These are phyloP conservation scores for Noctua pronuba DNA, from an alignment of 2,888 invertebrate genomes.

Conservation along the genomic window DNA sequence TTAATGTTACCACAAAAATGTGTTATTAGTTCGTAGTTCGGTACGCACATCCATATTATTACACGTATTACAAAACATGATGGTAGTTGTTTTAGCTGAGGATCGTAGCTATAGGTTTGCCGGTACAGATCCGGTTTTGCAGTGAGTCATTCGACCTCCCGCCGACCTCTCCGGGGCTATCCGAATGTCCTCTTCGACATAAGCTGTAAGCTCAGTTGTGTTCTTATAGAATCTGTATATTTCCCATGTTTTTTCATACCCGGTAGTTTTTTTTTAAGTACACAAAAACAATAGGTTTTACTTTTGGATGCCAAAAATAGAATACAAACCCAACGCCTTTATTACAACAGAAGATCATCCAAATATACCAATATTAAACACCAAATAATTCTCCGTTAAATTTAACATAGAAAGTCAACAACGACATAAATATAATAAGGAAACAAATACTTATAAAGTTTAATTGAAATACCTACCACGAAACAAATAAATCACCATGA, in stretches of 20 bases:
- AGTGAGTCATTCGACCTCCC: slow-evolving; percentile 86
- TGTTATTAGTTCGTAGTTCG: slow-evolving; percentile 22
- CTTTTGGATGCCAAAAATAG: neutral
- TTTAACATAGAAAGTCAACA: neutral
- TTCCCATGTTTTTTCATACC: slow-evolving; percentile 38
- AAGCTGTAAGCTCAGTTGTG: slow-evolving; percentile 53
- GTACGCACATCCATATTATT: slow-evolving; percentile 15
- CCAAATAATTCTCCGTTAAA: neutral
- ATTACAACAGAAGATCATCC: neutral
- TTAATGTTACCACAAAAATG: slow-evolving; percentile 18
- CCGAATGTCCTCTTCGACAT: slow-evolving; percentile 70
- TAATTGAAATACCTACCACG: slow-evolving; percentile 12
- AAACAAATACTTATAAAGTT: neutral
- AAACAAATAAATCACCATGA: slow-evolving; percentile 40
- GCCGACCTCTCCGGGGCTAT: slow-evolving; percentile 79
- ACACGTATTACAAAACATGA: slow-evolving; percentile 38
- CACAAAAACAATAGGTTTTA: neutral
- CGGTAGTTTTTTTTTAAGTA: neutral
- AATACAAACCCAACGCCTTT: neutral
- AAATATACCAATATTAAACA: neutral
- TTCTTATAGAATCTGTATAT: slow-evolving; percentile 25
- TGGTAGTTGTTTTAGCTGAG: slow-evolving; percentile 33
- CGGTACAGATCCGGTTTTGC: slow-evolving; percentile 82
- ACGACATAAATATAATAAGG: neutral
- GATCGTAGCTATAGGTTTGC: slow-evolving; percentile 44